Evolutionary conservation across 2,797 vertebrate species (phyloP), one percentile per base, ranked within the genome.

Genomic region (Enteromius argenteus): DNA sequence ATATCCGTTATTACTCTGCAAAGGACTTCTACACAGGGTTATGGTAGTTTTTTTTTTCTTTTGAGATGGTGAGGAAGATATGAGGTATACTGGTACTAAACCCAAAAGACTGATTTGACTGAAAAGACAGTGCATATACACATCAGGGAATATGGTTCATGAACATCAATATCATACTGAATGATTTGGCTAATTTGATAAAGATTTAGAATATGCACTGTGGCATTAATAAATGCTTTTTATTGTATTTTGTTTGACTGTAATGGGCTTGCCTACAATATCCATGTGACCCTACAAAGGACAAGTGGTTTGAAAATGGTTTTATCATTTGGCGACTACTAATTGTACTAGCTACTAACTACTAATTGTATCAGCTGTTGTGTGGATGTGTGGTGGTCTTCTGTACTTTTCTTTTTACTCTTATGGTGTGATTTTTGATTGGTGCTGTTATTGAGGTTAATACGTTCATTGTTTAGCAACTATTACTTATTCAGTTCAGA

Each of bases 1-100:
- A 92, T 92, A 90, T 91, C 9, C 35, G 84, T 85, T 79, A 37
- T 72, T 84, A 80, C 30, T 51, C 68, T 46, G 30, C 62, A 39
- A 35, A 56, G 37, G 1, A 79, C 4, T 30, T 72, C 46, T 72
- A 11, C 9, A 51, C 17, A 73, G 17, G 71, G 8, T 51, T 73
- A 73, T 21, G 27, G 27, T 15, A 1, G 15, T 0, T 32, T 74
- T 53, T 46, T 30, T 35, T 51, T 32, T 21, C 3, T 35, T 74
- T 5, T 3, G 10, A 53, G 72, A 56, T n/a, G 30, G 51, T 35
- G 30, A 37, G 19, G 19, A 56, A n/a, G 19, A 74, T 35, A 35
- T 53, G 5, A 74, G 27, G 17, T 32, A 49, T 8, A 49, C 44
- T 27, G 30, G 44, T 73, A 15, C 3, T 72, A 1, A 44, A 46